Conservation (phyloP, 2,888 invertebrate species). For the Scaptodrosophila latifasciaeformis region DNA sequence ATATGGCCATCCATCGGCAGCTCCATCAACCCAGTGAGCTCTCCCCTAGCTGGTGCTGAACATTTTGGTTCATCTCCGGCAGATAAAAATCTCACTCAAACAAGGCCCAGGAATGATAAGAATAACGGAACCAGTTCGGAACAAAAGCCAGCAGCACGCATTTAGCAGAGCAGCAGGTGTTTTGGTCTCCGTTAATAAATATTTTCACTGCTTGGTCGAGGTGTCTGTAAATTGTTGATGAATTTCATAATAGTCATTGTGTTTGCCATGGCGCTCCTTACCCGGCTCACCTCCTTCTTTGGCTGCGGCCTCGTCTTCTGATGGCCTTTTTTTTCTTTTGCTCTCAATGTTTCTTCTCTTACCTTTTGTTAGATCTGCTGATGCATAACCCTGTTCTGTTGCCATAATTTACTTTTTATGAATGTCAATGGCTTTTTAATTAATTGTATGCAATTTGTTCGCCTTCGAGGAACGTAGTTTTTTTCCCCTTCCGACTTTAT, state of each 20-base stretch:
- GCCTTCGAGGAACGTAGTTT: slow-evolving; percentile 1
- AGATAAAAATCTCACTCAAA: too few relatives aligned
- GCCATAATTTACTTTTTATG: slow-evolving; percentile 56
- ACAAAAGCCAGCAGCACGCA: not conserved
- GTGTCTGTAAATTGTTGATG: slow-evolving; percentile 56
- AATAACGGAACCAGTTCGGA: not conserved
- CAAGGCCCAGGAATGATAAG: not conserved
- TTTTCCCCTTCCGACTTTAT: too few relatives aligned
- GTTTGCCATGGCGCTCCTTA: not conserved
- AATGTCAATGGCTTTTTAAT: slow-evolving; percentile 66
- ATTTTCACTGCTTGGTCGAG: slow-evolving; percentile 23
- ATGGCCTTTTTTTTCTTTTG: slow-evolving; percentile 3
- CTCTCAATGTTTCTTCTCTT: not conserved
- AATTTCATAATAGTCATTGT: slow-evolving; percentile 49
- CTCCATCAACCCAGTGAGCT: too few relatives aligned
- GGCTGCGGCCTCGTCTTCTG: slow-evolving; percentile 20
- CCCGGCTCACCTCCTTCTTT: too few relatives aligned
- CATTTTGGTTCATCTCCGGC: too few relatives aligned
- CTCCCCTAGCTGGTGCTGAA: too few relatives aligned
- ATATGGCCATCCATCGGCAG: not conserved
- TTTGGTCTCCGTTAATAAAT: slow-evolving; percentile 57
- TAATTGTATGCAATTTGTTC: slow-evolving; percentile 53
- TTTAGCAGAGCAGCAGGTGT: slow-evolving; percentile 47
- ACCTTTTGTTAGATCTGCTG: not conserved
- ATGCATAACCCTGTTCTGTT: slow-evolving; percentile 6